Percentiles rank a stretch among this genome's conserved stretches.
These are phyloP conservation scores for Cacoxenus indagator DNA, from an alignment of 2,888 invertebrate genomes.

Conservation along the genomic window DNA sequence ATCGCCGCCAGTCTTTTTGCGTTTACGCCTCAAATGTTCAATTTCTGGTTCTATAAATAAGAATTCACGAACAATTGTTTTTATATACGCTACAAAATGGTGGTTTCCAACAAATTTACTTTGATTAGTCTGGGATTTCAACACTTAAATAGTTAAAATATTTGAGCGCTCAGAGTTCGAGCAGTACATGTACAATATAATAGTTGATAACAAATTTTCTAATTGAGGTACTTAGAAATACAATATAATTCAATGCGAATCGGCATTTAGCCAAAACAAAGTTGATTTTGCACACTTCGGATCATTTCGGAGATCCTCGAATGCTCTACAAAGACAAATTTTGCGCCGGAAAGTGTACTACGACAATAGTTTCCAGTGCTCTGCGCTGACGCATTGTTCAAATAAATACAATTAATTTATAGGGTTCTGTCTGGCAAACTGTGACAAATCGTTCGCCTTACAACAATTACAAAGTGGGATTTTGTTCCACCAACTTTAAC, in stretches of 20 bases:
- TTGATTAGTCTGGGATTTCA: not conserved
- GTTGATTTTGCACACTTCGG: not conserved
- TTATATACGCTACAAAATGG: not conserved
- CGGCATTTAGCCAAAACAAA: not conserved
- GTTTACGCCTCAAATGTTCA: constrained; percentile 72
- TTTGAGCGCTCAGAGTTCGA: not conserved
- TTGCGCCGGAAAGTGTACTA: not conserved
- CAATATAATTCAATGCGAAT: not conserved
- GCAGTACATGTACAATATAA: not conserved
- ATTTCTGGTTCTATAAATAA: constrained; percentile 76
- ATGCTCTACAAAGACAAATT: not conserved
- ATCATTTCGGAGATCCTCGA: not conserved
- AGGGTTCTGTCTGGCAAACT: constrained; percentile 27
- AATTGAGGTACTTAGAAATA: not conserved
- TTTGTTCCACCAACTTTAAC: not conserved
- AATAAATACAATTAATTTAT: constrained; percentile 43
- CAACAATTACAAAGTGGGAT: constrained; percentile 34
- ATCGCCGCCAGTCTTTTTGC: constrained; percentile 70
- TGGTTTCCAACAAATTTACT: not conserved
- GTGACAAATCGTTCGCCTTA: constrained; percentile 19
- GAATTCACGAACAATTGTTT: constrained; percentile 28
- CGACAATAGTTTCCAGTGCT: not conserved
- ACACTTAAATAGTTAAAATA: not conserved
- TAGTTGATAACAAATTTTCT: constrained; percentile 2
- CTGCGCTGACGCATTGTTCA: not conserved